Conservation (phyloP, 2,888 invertebrate genomes). For the Tetanocera ferruginea region DNA sequence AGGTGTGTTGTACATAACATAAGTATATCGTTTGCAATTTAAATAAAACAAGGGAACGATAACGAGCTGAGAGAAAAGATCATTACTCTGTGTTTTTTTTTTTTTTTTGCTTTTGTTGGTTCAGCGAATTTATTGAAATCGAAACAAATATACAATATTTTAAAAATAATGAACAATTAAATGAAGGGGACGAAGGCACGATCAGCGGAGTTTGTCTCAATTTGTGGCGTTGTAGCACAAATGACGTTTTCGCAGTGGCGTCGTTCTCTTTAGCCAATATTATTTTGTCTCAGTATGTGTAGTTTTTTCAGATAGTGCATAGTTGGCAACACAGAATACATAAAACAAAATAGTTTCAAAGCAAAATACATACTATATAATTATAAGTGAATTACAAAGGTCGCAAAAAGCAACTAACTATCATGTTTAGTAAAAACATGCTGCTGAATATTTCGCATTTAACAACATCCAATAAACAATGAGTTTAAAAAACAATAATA, state of each 20-base stretch:
- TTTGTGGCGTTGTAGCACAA: too few species aligned
- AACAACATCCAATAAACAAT: too few species aligned
- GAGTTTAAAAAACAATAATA: too few species aligned
- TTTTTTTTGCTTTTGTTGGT: neutral
- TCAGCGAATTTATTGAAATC: neutral
- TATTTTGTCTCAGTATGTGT: neutral
- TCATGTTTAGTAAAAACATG: too few species aligned
- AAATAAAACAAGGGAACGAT: neutral
- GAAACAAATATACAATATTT: neutral
- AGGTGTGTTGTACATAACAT: too few species aligned
- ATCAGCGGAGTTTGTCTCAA: neutral
- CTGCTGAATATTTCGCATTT: too few species aligned
- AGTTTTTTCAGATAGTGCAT: conserved; percentile 2
- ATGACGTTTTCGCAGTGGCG: neutral
- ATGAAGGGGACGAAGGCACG: neutral
- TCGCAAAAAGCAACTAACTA: too few species aligned
- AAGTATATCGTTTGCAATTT: too few species aligned
- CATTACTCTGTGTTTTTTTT: neutral
- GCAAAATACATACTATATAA: too few species aligned
- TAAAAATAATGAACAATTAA: neutral
- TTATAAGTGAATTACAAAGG: too few species aligned
- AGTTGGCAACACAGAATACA: conserved; percentile 7
- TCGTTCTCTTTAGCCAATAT: neutral
- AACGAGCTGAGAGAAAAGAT: neutral
- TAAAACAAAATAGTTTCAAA: neutral